phyloP scores from a whole-genome alignment of 2,888 invertebrate genomes.

The Parascotia fuliginaria region DNA sequence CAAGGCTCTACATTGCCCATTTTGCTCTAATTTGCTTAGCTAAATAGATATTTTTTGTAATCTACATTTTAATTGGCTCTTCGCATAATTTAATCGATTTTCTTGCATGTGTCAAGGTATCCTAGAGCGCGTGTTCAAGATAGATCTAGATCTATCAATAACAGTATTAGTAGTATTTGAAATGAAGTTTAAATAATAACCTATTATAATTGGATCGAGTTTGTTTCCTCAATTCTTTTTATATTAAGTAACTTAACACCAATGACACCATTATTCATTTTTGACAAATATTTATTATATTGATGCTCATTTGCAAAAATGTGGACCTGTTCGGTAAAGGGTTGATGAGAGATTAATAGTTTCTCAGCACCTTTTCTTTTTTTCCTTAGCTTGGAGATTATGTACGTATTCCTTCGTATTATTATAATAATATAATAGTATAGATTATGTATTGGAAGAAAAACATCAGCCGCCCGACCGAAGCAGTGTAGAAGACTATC shows the following conservation, averaged over 20 bases:
- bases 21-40: slow-evolving; percentile 56
- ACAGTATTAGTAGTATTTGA: neutral
- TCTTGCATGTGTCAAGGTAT: slow-evolving; percentile 13
- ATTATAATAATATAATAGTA: no score
- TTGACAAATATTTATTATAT: neutral
- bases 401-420: no score
- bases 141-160: neutral
- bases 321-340: neutral
- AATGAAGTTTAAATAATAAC: neutral
- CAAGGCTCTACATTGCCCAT: slow-evolving; percentile 61
- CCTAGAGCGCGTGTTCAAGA: slow-evolving; percentile 1
- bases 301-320: neutral
- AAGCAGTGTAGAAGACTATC: no score
- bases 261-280: neutral
- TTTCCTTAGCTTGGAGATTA: no score
- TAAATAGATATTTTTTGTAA: slow-evolving; percentile 30
- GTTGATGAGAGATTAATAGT: no score
- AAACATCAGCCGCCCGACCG: no score
- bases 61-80: slow-evolving; percentile 42
- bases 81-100: slow-evolving; percentile 17
- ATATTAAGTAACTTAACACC: neutral
- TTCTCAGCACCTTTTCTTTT: no score
- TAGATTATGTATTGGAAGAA: no score
- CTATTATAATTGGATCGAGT: neutral
- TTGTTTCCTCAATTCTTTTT: neutral